These are phyloP conservation scores for Lutraria lutraria DNA, from an alignment of 2,888 invertebrate genomes.

Conservation along the genomic window DNA sequence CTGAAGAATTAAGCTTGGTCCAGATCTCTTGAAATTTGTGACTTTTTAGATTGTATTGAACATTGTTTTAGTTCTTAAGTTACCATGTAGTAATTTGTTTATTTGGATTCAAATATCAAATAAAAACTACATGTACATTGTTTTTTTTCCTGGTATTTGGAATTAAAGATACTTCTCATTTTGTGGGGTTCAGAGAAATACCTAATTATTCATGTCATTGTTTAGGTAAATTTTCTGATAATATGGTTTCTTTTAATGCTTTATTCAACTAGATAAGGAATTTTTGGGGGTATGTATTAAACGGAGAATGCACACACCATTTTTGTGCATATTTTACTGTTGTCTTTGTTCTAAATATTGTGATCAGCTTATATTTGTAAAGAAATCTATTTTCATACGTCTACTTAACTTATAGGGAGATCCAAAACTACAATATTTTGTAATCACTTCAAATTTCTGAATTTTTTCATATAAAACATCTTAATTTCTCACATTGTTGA, in stretches of 20 bases:
- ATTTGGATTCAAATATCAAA: too few species aligned
- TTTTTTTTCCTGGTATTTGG: too few species aligned
- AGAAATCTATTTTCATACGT: neutral
- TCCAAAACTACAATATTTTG: neutral
- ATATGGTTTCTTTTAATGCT: constrained; percentile 33
- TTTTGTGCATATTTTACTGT: constrained; percentile 32
- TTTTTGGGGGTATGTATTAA: constrained; percentile 55
- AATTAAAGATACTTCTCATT: too few species aligned
- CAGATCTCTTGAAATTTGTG: too few species aligned
- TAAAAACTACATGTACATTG: too few species aligned
- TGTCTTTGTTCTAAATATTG: constrained; percentile 43
- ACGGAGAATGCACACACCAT: constrained; percentile 20
- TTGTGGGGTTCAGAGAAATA: too few species aligned
- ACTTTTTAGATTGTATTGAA: too few species aligned
- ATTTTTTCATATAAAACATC: neutral
- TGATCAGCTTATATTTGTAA: constrained; percentile 29
- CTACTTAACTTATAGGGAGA: neutral
- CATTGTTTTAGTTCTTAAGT: too few species aligned
- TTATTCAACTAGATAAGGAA: constrained; percentile 62
- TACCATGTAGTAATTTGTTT: too few species aligned
- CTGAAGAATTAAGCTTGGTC: too few species aligned
- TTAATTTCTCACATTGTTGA: neutral
- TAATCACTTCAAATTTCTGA: neutral
- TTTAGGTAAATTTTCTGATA: neutral
- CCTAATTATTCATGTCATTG: neutral